These are phyloP conservation scores for Protodeltote pygarga DNA, from an alignment of 2,888 invertebrate species.

Conservation along the genomic window DNA sequence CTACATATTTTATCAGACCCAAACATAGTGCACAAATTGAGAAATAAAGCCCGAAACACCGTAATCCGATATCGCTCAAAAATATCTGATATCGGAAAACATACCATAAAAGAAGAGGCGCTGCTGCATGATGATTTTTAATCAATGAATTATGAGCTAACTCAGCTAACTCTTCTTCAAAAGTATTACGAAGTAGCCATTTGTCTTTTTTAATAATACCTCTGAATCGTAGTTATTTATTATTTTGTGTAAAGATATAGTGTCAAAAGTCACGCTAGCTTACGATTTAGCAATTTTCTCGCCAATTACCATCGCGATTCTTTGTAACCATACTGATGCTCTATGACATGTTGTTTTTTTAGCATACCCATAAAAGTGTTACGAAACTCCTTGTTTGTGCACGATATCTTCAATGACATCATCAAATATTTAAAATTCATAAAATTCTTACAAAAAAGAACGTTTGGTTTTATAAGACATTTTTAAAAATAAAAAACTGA, in stretches of 20 bases:
- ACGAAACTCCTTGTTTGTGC: conserved; percentile 4
- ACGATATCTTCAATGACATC: conserved; percentile 12
- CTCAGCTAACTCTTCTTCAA: not conserved
- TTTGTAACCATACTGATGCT: conserved; percentile 21
- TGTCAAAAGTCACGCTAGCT: conserved; percentile 38
- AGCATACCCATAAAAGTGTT: conserved; percentile 19
- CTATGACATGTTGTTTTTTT: conserved; percentile 25
- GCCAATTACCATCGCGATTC: conserved; percentile 28
- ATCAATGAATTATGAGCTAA: not conserved
- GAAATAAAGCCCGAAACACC: no score
- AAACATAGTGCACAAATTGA: no score
- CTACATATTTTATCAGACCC: no score
- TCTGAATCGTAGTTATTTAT: conserved; percentile 25
- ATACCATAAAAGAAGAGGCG: no score
- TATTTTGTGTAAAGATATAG: conserved; percentile 32
- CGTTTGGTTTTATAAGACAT: no score
- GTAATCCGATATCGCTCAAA: no score
- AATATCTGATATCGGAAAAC: no score
- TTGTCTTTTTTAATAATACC: conserved; percentile 19
- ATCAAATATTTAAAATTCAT: not conserved
- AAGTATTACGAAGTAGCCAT: not conserved
- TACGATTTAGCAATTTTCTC: conserved; percentile 45
- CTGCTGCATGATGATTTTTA: no score
- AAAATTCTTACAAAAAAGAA: not conserved
- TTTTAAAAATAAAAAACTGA: not conserved